phyloP scores from a whole-genome alignment of 2,888 invertebrate genomes.

The Apodemia mormo region DNA sequence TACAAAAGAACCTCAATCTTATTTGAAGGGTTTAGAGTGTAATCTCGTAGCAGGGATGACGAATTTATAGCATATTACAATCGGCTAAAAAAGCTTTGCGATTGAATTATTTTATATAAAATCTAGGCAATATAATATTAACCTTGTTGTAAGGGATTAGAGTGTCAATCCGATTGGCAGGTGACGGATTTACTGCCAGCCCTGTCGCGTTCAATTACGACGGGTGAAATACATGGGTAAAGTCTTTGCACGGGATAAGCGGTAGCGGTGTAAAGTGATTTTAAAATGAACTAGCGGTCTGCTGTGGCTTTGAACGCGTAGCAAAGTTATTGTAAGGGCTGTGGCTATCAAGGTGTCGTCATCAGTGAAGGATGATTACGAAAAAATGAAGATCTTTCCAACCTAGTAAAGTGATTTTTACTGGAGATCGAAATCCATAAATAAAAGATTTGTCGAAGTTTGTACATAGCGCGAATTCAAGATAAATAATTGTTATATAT shows the following conservation, averaged over 20 bases:
- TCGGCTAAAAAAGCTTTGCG: constrained; percentile 20
- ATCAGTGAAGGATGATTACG: too few species aligned
- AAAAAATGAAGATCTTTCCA: too few species aligned
- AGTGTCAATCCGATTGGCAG: constrained; percentile 24
- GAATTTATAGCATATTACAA: constrained; percentile 16
- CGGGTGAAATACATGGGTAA: constrained; percentile 4
- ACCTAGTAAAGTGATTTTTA: too few species aligned
- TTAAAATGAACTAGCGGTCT: too few species aligned
- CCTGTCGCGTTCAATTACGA: constrained; percentile 13
- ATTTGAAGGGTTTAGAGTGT: background rate
- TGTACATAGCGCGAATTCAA: too few species aligned
- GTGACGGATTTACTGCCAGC: constrained; percentile 21
- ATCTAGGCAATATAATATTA: constrained; percentile 9
- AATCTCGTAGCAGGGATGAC: background rate
- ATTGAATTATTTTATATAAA: constrained; percentile 15
- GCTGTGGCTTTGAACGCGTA: too few species aligned
- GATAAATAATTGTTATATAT: too few species aligned
- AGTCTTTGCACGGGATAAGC: background rate
- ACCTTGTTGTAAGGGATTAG: constrained; percentile 21
- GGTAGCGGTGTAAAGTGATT: constrained; percentile 4
- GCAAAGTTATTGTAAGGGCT: too few species aligned
- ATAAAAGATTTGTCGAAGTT: too few species aligned
- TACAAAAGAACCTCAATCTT: background rate
- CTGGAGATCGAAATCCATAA: too few species aligned
- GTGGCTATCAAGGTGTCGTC: too few species aligned